Base-by-base conservation (phyloP, 2,113 vertebrate species). In the Thamnaconus septentrionalis region DNA sequence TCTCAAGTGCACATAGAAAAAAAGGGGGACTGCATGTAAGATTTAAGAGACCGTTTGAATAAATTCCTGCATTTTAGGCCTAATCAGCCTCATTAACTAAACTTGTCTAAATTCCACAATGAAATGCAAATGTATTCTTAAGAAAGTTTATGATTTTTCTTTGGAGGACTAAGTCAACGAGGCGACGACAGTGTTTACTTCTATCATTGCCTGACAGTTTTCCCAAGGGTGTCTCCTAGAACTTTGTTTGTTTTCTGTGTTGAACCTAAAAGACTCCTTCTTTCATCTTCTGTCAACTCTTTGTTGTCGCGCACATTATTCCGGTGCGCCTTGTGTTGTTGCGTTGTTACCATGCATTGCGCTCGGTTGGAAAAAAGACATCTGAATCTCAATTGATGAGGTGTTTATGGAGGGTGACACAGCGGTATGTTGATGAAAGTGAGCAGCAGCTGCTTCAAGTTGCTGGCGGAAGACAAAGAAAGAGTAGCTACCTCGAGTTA, bases 231-330 rank as follows among this genome's bases (percentile, higher is more conserved):
- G 65, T 52, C 39, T 59, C 40, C 41, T 64, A 56, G 56, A 40
- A 31, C 43, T 52, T 60, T 65, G 66, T 67, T 64, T 63, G 42
- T 64, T 74, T 76, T n/a, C 47, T 58, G 47, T 56, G 10, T 9
- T 64, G 66, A 80, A 71, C 62, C 53, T 51, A 18, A 69, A 53
- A 42, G 54, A 66, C 50, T 8, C 3, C 43, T 62, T 61, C 70
- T 73, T 82, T 85, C 50, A 75, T 77, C 71, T 67, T 77, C 71
- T 64, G 59, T 73, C 56, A 63, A 59, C 58, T 56, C 69, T 78
- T 72, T 71, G 56, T 69, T 64, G 64, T 60, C 50, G 56, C 52
- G 50, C 61, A 77, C 61, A 75, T 74, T 59, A 62, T 56, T 47
- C 56, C 56, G 43, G 55, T 41, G 31, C 52, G 47, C 44, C 61